These are phyloP conservation scores for Phylloscopus whistleri DNA, from an alignment of 2,113 vertebrate species.

Conservation along the genomic window DNA sequence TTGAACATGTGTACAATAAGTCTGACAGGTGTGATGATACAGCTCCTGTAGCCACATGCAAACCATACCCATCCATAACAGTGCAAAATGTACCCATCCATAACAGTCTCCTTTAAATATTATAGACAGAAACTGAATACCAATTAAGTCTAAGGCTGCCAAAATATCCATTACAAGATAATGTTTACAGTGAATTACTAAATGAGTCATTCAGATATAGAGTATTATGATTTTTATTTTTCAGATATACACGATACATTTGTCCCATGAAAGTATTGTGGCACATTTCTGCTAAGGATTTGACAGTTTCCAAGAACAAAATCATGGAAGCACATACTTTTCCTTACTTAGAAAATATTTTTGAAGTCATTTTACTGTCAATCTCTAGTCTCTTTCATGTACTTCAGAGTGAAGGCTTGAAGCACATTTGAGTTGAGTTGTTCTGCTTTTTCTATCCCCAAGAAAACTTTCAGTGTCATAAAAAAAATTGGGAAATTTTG, in stretches of 20 bases:
- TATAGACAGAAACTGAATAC: background rate
- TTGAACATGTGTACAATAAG: background rate
- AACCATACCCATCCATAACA: background rate
- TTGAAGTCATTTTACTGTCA: slow-evolving; percentile 15
- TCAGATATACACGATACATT: background rate
- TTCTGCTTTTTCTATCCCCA: background rate
- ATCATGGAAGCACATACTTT: background rate
- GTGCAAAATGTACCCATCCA: background rate
- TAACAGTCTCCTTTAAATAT: background rate
- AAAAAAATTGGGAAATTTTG: background rate
- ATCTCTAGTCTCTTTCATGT: background rate
- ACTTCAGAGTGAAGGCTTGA: background rate
- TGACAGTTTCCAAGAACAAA: background rate
- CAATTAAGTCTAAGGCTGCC: background rate
- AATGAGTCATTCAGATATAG: background rate
- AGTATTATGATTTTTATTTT: background rate
- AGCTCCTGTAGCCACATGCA: background rate
- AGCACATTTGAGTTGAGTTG: background rate
- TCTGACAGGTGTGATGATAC: background rate
- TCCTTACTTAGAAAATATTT: slow-evolving; percentile 10
- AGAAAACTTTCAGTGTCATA: background rate
- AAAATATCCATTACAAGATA: background rate
- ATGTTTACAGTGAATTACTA: background rate
- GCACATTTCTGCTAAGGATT: background rate
- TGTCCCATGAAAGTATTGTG: background rate